These are phyloP conservation scores for Tetragonisca angustula DNA, from an alignment of 2,888 invertebrate genomes.

Conservation along the genomic window DNA sequence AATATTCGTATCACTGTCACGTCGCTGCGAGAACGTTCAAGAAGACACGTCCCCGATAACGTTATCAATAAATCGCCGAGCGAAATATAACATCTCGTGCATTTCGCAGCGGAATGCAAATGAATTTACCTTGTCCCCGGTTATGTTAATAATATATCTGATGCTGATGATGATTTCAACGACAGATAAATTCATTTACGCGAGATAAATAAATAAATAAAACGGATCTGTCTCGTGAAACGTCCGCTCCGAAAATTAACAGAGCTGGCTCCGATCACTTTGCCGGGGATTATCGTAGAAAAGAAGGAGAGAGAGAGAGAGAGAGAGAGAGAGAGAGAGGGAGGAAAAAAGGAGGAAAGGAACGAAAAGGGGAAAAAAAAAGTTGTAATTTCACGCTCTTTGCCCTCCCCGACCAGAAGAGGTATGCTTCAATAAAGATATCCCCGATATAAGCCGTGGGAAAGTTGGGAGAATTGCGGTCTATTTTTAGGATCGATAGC, in stretches of 20 bases:
- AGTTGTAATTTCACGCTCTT: background rate
- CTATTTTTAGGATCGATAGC: slow-evolving; percentile 52
- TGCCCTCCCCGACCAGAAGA: background rate
- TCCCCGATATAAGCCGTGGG: slow-evolving; percentile 14
- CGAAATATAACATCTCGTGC: no score
- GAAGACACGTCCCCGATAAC: no score
- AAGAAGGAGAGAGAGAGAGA: background rate
- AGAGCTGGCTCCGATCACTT: background rate
- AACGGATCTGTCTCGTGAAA: background rate
- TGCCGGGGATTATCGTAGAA: no score
- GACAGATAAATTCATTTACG: no score
- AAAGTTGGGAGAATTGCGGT: slow-evolving; percentile 45
- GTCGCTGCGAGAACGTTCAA: no score
- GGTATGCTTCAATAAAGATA: slow-evolving; percentile 10
- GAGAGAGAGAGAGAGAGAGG: background rate
- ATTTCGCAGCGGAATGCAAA: no score
- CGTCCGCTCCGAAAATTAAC: background rate
- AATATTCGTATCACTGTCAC: no score
- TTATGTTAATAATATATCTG: no score
- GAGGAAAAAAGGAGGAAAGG: background rate
- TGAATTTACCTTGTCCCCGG: no score
- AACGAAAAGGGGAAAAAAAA: background rate
- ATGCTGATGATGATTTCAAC: no score
- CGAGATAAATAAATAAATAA: background rate
- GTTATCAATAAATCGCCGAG: no score